These are phyloP conservation scores for Limnephilus auricula DNA, from an alignment of 2,888 invertebrate genomes.

Conservation along the genomic window DNA sequence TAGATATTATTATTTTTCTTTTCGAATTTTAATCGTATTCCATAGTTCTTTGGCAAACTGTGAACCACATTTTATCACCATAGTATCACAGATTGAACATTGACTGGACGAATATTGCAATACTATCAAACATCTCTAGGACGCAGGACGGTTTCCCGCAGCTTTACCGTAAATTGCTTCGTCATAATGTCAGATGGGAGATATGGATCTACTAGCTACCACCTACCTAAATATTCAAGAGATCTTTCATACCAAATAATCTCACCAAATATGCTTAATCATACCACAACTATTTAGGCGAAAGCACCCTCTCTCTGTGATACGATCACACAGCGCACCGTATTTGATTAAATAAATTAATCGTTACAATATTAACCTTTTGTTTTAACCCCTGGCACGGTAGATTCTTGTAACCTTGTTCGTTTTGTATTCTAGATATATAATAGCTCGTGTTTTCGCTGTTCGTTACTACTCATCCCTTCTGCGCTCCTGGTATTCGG, in stretches of 20 bases:
- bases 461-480: neutral
- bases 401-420: neutral
- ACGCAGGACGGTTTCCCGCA: neutral
- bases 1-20: neutral
- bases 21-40: neutral
- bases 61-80: neutral
- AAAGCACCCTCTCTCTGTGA: constrained; percentile 8
- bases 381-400: neutral
- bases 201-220: neutral
- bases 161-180: neutral
- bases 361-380: constrained; percentile 5
- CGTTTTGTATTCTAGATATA: neutral
- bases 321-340: neutral
- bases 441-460: neutral
- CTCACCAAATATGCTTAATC: constrained; percentile 32
- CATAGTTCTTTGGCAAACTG: neutral
- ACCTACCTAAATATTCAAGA: neutral
- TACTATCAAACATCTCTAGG: neutral
- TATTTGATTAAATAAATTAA: constrained; percentile 23
- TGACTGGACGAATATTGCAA: neutral
- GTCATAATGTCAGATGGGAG: constrained; percentile 40
- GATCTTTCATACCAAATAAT: constrained; percentile 2
- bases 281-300: neutral
- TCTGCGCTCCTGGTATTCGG: neutral
- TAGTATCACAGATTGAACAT: neutral